A percentile compares a stretch with the other conserved stretches of the same genome.
phyloP scores from a whole-genome alignment of 2,113 vertebrate genomes.

The Solenodon paradoxus region DNA sequence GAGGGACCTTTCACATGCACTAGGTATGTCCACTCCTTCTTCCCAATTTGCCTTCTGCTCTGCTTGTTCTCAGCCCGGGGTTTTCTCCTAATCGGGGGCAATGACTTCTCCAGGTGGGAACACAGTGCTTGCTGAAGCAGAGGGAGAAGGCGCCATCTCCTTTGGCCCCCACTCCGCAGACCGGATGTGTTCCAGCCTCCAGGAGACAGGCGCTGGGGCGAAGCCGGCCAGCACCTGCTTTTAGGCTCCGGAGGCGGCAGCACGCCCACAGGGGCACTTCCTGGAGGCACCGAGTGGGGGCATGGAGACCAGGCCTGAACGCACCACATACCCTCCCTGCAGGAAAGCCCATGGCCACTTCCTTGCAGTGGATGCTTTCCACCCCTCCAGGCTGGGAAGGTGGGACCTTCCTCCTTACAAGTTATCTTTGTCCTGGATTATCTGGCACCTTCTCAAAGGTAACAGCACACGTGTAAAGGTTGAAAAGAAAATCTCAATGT shows the following conservation, averaged over 20 bases:
- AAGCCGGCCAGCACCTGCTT: neutral
- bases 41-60: neutral
- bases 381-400: neutral
- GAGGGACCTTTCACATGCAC: neutral
- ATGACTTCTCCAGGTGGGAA: neutral
- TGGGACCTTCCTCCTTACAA: neutral
- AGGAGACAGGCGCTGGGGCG: neutral
- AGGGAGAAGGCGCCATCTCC: neutral
- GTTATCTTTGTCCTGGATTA: neutral
- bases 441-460: neutral
- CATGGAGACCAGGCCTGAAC: neutral
- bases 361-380: neutral
- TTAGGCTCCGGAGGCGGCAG: neutral
- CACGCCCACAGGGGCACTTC: neutral
- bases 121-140: neutral
- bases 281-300: neutral
- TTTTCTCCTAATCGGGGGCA: neutral
- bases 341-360: neutral
- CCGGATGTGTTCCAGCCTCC: neutral
- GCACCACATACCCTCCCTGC: too few relatives aligned
- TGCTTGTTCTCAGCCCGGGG: neutral
- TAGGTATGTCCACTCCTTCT: neutral
- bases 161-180: neutral
- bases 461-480: neutral
- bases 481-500: constrained; percentile 14